Conservation (phyloP, 2,113 vertebrate species). For the Caretta caretta region DNA sequence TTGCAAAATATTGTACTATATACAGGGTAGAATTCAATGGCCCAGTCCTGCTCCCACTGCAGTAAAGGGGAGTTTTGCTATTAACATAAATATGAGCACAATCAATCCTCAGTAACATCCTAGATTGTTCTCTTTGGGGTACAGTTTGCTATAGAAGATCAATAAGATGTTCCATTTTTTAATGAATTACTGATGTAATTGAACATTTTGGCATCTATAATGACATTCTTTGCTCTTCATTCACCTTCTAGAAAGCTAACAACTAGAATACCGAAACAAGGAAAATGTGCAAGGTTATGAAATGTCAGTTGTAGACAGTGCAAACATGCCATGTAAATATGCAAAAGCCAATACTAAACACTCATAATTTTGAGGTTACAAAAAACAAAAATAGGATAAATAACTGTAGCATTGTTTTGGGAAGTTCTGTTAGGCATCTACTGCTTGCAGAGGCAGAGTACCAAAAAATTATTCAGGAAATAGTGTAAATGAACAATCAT, state of each 20-base stretch:
- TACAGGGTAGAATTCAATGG: neutral
- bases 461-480: slow-evolving; percentile 64
- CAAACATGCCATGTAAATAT: neutral
- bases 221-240: neutral
- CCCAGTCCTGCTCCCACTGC: neutral
- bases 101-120: neutral
- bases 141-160: neutral
- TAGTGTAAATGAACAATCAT: slow-evolving; percentile 61
- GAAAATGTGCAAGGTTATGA: neutral
- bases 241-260: neutral
- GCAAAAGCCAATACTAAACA: neutral
- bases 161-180: neutral
- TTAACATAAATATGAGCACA: neutral
- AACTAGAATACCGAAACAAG: neutral
- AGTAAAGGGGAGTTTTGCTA: neutral
- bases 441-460: slow-evolving; percentile 55
- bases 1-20: neutral
- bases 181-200: neutral
- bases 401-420: slow-evolving; percentile 11
- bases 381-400: neutral
- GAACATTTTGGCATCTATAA: neutral
- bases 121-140: fast-evolving
- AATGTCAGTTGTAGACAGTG: neutral
- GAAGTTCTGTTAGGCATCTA: slow-evolving; percentile 56
- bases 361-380: neutral